Evolutionary conservation across 1,140 invertebrate genomes (phyloP).

Genomic region (Zaprionus camerounensis): DNA sequence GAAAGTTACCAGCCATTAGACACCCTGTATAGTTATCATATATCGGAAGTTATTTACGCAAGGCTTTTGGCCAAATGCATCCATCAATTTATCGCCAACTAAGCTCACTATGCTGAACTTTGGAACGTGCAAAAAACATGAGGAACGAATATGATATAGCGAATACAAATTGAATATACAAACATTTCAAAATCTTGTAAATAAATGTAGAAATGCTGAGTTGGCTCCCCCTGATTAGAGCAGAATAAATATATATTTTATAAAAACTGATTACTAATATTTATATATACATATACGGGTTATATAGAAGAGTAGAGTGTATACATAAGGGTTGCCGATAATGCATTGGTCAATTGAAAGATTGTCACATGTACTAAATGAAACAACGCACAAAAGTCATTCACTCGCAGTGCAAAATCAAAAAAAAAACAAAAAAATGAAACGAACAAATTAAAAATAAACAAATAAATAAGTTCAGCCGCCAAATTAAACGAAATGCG

Average conservation of each 20-base stretch:
- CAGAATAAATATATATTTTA: not conserved
- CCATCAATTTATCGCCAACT: conserved; percentile 50
- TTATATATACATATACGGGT: not conserved
- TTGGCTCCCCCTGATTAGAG: not conserved
- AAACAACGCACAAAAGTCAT: conserved; percentile 51
- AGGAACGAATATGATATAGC: conserved; percentile 34
- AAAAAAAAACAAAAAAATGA: conserved; percentile 20
- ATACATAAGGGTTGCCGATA: conserved; percentile 12
- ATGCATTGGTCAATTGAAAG: conserved; percentile 47
- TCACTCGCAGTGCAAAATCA: conserved; percentile 36
- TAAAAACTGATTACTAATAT: conserved; percentile 3
- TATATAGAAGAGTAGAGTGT: not conserved
- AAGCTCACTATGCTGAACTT: conserved; percentile 49
- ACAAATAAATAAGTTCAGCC: conserved; percentile 52
- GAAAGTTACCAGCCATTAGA: conserved; percentile 42
- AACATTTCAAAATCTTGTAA: conserved; percentile 3
- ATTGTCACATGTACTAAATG: conserved; percentile 59
- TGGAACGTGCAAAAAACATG: conserved; percentile 50
- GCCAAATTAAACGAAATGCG: conserved; percentile 61
- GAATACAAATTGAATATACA: not conserved
- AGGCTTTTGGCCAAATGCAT: conserved; percentile 49
- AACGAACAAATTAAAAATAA: conserved; percentile 28
- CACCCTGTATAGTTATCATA: conserved; percentile 51
- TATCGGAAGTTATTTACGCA: conserved; percentile 63
- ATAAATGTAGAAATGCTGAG: not conserved